A percentile compares a stretch with the other conserved stretches of the same genome.
Evolutionary conservation across 2,888 invertebrate genomes (phyloP).

Genomic region (Lochmaea capreae): DNA sequence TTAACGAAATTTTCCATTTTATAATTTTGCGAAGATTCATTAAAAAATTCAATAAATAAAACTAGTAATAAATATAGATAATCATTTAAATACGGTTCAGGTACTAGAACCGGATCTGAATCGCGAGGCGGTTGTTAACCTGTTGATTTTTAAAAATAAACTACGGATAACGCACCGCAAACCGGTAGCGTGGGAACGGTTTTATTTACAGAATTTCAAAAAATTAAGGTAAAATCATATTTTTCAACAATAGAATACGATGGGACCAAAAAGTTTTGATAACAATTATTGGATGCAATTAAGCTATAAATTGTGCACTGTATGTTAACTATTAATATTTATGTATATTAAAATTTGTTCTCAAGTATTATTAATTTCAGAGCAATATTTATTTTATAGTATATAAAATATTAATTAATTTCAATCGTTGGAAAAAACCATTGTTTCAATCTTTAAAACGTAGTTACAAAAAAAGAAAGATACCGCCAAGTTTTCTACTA

Average conservation of each 20-base stretch:
- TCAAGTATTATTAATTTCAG: no score
- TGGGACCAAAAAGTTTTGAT: not conserved
- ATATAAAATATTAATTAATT: no score
- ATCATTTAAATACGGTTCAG: not conserved
- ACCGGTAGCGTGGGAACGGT: constrained; percentile 6
- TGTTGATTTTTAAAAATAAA: constrained; percentile 10
- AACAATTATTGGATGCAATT: not conserved
- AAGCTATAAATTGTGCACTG: not conserved
- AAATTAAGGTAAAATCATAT: not conserved
- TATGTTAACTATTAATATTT: no score
- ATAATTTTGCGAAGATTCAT: no score
- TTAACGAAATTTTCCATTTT: no score
- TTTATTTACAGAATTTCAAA: not conserved
- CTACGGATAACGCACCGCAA: constrained; percentile 10
- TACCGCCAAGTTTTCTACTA: constrained; percentile 15
- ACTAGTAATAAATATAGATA: no score
- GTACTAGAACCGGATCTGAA: not conserved
- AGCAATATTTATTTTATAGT: no score
- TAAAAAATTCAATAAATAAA: no score
- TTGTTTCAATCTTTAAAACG: not conserved
- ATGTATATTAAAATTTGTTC: no score
- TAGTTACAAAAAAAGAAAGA: constrained; percentile 12
- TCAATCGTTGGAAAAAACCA: not conserved
- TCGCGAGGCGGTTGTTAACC: constrained; percentile 5
- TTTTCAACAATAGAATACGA: not conserved